These are phyloP conservation scores for Mimachlamys varia DNA, from an alignment of 2,888 invertebrate genomes.

Conservation along the genomic window DNA sequence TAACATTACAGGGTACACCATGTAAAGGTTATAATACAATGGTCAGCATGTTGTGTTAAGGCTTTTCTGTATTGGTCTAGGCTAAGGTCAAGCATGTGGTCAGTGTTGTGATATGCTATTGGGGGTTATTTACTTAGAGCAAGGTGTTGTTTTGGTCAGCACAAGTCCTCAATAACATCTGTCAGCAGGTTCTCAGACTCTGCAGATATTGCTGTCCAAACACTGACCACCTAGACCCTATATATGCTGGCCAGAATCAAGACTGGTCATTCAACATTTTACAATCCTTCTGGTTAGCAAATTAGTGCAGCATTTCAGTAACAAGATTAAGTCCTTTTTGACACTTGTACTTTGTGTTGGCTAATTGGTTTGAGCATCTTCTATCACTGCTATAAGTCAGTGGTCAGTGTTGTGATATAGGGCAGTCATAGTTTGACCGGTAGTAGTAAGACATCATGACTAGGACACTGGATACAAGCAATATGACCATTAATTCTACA, in stretches of 20 bases:
- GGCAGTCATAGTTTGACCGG: no score
- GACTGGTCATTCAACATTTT: not conserved
- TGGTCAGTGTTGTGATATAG: not conserved
- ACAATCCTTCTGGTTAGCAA: not conserved
- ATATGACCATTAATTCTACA: not conserved
- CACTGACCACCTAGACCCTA: not conserved
- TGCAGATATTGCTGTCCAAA: not conserved
- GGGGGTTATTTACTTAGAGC: not conserved
- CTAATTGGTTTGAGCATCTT: not conserved
- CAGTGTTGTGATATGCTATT: not conserved
- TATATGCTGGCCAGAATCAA: not conserved
- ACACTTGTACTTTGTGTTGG: not conserved
- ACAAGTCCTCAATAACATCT: conserved; percentile 9
- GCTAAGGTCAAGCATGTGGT: conserved; percentile 10
- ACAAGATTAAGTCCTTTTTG: not conserved
- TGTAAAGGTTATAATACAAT: not conserved
- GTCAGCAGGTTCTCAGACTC: not conserved
- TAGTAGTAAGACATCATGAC: not conserved
- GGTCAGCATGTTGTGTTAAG: not conserved
- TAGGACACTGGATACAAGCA: conserved; percentile 18
- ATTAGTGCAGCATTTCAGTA: not conserved
- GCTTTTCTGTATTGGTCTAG: not conserved
- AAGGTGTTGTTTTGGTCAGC: not conserved
- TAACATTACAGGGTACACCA: not conserved
- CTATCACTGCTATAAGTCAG: not conserved